These are phyloP conservation scores for Villa cingulata DNA, from an alignment of 2,888 invertebrate species.

Conservation along the genomic window DNA sequence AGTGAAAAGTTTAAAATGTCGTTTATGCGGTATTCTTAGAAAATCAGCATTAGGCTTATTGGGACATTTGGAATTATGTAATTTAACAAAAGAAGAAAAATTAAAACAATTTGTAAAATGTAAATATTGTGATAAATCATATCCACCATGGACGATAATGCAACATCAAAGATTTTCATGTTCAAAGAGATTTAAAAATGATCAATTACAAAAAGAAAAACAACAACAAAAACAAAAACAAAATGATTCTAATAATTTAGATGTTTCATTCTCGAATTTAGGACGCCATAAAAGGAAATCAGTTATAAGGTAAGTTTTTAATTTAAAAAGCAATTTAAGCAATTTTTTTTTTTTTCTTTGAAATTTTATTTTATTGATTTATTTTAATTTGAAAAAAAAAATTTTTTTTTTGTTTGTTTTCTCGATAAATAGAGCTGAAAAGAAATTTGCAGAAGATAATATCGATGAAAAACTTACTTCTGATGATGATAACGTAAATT, in stretches of 20 bases:
- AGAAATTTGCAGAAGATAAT: conserved; percentile 1
- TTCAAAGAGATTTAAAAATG: not conserved
- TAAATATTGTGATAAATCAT: conserved; percentile 20
- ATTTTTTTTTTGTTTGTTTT: not conserved
- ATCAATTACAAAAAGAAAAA: not conserved
- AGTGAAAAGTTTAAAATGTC: conserved; percentile 22
- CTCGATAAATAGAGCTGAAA: conserved; percentile 3
- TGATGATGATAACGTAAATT: conserved; percentile 8
- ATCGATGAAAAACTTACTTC: not conserved
- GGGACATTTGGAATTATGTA: conserved; percentile 26
- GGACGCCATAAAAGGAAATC: conserved; percentile 29
- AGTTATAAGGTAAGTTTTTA: conserved; percentile 23
- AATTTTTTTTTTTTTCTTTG: not conserved
- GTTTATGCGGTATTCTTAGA: conserved; percentile 22
- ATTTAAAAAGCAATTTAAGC: not conserved
- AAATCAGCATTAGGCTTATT: conserved; percentile 26
- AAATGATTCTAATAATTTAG: not conserved
- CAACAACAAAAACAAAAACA: too few relatives aligned
- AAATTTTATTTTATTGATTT: not conserved
- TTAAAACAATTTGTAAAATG: conserved; percentile 19
- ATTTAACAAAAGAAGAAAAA: conserved; percentile 14
- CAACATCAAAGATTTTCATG: not conserved
- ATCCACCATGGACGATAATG: conserved; percentile 11
- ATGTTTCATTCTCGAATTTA: conserved; percentile 20
- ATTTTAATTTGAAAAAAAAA: too few relatives aligned